These are phyloP conservation scores for Australoheros scitulus DNA, from an alignment of 2,113 vertebrate genomes.

Conservation along the genomic window DNA sequence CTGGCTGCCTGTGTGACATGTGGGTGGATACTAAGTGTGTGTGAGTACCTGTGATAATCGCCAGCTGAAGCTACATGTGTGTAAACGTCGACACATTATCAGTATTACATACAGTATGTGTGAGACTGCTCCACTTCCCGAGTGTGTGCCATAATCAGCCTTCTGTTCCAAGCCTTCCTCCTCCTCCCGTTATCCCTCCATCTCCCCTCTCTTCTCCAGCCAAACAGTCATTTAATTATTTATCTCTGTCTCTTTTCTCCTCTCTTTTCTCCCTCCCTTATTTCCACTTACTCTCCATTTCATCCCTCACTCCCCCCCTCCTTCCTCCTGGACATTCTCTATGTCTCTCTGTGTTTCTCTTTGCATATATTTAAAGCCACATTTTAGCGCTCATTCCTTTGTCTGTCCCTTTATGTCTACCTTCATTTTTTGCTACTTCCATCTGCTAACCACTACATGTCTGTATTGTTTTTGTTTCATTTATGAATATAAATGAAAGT, in stretches of 20 bases:
- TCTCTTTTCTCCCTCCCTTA: slow-evolving; percentile 4
- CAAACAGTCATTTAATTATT: slow-evolving; percentile 67
- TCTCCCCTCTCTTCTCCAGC: slow-evolving; percentile 35
- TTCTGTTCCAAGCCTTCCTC: slow-evolving; percentile 41
- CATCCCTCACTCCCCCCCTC: slow-evolving; percentile 6
- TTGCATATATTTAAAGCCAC: slow-evolving; percentile 5
- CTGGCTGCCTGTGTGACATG: slow-evolving; percentile 15
- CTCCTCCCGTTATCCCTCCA: slow-evolving; percentile 11
- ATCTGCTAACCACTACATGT: no score
- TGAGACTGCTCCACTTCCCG: slow-evolving; percentile 30
- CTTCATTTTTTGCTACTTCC: background rate
- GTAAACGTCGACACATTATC: slow-evolving; percentile 8
- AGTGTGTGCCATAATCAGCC: slow-evolving; percentile 23
- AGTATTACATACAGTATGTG: slow-evolving; percentile 15
- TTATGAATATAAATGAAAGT: background rate
- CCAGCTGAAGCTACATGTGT: slow-evolving; percentile 15
- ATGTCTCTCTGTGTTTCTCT: slow-evolving; percentile 18
- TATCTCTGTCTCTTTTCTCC: slow-evolving; percentile 44
- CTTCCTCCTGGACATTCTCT: slow-evolving; percentile 36
- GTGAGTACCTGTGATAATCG: slow-evolving; percentile 16
- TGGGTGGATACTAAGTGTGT: slow-evolving; percentile 30
- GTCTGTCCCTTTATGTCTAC: background rate
- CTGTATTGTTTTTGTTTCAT: background rate
- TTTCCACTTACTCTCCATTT: slow-evolving; percentile 34
- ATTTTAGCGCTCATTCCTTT: background rate